Evolutionary conservation across 1,140 invertebrate genomes (phyloP), one percentile per base, ranked within the genome.

Genomic region (Lepidotrigona ventralis): DNA sequence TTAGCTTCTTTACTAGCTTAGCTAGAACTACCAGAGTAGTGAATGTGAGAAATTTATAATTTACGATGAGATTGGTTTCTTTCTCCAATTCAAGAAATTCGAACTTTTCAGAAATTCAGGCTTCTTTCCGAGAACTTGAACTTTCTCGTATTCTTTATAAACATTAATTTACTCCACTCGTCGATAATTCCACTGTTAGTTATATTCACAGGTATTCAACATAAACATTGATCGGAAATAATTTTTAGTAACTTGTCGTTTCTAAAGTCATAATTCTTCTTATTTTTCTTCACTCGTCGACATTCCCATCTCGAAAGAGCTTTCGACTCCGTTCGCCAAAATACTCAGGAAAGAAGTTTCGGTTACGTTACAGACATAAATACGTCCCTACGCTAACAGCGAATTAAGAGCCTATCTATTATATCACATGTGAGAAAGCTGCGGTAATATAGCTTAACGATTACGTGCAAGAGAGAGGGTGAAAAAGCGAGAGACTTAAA

Each of bases 371-470:
- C 60, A 73, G 2, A 83, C 39, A 86, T 84, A 86, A 87, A 87
- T 87, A 86, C 83, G 66, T 54, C 21, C 66, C 83, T 71, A 46
- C 26, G 39, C 63, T 88, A 88, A 46, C 33, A 58, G 29, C 63
- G n/a, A 70, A 70, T 83, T 82, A 84, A 76, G n/a, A 75, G 82
- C 60, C 79, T 87, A 87, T 70, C 73, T 85, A 83, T 87, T 33
- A 89, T 89, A 89, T 87, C 85, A 89, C 88, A 89, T 83, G 60
- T 85, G 64, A 81, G 53, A 85, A 89, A 89, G 88, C 88, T 89
- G 88, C 85, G 39, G 64, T 87, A 53, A 39, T 84, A 81, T 83
- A 88, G 81, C 56, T 88, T 46, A 51, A 60, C 33, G 84, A 63
- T 80, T 88, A 88, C 72, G 26, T 86, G 81, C 58, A 75, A 86